These are phyloP conservation scores for Sus scrofa DNA, from an alignment of 2,113 vertebrate genomes.

Conservation along the genomic window DNA sequence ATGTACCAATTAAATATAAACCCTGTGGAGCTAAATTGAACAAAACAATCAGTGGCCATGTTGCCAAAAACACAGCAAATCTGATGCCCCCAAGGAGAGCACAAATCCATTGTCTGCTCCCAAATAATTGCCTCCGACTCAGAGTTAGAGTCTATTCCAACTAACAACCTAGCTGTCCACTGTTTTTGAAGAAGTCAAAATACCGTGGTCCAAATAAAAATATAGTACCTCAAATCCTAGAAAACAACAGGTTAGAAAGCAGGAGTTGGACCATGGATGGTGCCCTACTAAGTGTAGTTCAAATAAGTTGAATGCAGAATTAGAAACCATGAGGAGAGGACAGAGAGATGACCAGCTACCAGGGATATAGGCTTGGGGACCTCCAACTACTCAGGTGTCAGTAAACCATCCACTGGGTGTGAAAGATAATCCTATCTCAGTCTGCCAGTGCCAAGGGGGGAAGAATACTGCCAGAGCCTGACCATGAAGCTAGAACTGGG, in stretches of 20 bases:
- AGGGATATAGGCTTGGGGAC: not conserved
- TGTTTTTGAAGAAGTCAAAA: not conserved
- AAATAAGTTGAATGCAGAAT: not conserved
- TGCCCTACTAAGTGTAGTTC: not conserved
- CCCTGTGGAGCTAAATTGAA: conserved; percentile 6
- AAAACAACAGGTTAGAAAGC: not conserved
- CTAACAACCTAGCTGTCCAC: not conserved
- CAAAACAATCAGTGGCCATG: not conserved
- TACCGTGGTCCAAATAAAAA: not conserved
- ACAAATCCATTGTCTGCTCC: not conserved
- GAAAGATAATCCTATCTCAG: not conserved
- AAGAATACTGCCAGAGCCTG: not conserved
- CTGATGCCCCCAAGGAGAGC: not conserved
- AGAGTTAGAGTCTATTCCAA: not conserved
- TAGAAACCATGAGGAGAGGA: not conserved
- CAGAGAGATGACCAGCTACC: not conserved
- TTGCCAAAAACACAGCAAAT: conserved; percentile 44
- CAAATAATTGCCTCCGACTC: not conserved
- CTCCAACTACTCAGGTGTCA: not conserved
- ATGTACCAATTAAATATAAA: conserved; percentile 39
- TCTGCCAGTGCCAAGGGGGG: not conserved
- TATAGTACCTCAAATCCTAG: not conserved
- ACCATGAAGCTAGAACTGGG: not conserved
- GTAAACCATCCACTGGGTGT: not conserved
- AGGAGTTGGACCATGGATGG: not conserved